Percentiles rank a stretch among this genome's conserved stretches.
Conservation (phyloP, 2,888 invertebrate genomes). For the Heliconius aoede region DNA sequence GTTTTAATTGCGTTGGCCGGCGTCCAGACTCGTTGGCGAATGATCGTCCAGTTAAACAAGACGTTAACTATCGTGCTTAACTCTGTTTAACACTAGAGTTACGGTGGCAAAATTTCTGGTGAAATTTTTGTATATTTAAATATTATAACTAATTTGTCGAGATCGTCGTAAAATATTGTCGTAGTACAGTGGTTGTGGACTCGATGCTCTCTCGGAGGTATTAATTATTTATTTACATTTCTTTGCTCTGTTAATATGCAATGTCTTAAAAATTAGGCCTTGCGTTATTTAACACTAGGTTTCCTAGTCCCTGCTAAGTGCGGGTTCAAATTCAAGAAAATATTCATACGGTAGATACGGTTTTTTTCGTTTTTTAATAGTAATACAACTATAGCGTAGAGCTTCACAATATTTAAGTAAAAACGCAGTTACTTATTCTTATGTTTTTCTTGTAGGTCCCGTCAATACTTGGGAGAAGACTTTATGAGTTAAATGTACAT, state of each 20-base stretch:
- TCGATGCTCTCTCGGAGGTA: neutral
- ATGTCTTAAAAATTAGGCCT: neutral
- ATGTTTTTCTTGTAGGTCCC: too few species aligned
- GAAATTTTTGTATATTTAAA: too few species aligned
- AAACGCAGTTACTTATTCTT: neutral
- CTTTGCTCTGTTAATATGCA: neutral
- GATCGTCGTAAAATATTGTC: neutral
- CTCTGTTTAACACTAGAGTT: neutral
- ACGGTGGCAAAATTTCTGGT: neutral
- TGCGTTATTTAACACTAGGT: too few species aligned
- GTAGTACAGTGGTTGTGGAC: neutral
- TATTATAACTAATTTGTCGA: too few species aligned
- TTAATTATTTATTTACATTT: neutral
- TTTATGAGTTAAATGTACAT: neutral
- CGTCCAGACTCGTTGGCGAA: conserved; percentile 15
- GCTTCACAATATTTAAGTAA: neutral
- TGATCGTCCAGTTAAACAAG: conserved; percentile 23
- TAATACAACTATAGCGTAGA: neutral
- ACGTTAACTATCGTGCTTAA: conserved; percentile 12
- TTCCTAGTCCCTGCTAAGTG: too few species aligned
- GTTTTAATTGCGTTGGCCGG: conserved; percentile 26
- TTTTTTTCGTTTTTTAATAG: too few species aligned
- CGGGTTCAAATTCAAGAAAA: too few species aligned
- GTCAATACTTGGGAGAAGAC: neutral
- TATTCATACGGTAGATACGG: too few species aligned